These are phyloP conservation scores for Papilio helenus DNA, from an alignment of 1,140 invertebrate species.

Conservation along the genomic window DNA sequence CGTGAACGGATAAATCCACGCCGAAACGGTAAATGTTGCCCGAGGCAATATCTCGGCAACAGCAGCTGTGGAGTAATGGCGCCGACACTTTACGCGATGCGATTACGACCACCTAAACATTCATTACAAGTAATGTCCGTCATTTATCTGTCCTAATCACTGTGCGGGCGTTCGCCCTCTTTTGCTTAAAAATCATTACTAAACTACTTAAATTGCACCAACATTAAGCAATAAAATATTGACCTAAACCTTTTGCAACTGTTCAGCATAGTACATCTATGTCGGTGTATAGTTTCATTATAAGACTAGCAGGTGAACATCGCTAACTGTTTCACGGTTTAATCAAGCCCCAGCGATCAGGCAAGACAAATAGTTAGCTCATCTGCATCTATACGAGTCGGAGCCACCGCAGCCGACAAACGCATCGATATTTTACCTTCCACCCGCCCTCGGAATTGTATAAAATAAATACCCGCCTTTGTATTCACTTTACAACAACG, in stretches of 20 bases:
- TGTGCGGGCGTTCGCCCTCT: conserved; percentile 55
- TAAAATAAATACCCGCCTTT: conserved; percentile 42
- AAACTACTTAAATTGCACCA: conserved; percentile 28
- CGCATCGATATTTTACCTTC: conserved; percentile 60
- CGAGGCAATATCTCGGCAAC: conserved; percentile 76
- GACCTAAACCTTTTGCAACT: not conserved
- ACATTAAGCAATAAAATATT: conserved; percentile 19
- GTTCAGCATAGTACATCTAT: conserved; percentile 35
- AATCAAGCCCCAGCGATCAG: conserved; percentile 79
- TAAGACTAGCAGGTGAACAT: conserved; percentile 57
- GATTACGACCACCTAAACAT: conserved; percentile 81
- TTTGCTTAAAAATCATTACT: conserved; percentile 51
- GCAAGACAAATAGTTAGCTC: conserved; percentile 80
- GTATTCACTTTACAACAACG: conserved; percentile 50
- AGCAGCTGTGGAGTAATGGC: conserved; percentile 79
- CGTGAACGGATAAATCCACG: conserved; percentile 63
- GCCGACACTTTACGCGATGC: conserved; percentile 79
- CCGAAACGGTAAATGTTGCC: conserved; percentile 65
- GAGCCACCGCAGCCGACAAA: conserved; percentile 59
- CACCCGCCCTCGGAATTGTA: conserved; percentile 17
- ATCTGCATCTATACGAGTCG: conserved; percentile 81
- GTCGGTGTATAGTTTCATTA: conserved; percentile 42
- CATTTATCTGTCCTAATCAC: conserved; percentile 80
- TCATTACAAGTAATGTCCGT: conserved; percentile 81
- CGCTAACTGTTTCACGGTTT: conserved; percentile 80